Percentiles rank a stretch among this genome's conserved stretches.
Conservation (phyloP, 2,113 vertebrate species). For the Anolis carolinensis region DNA sequence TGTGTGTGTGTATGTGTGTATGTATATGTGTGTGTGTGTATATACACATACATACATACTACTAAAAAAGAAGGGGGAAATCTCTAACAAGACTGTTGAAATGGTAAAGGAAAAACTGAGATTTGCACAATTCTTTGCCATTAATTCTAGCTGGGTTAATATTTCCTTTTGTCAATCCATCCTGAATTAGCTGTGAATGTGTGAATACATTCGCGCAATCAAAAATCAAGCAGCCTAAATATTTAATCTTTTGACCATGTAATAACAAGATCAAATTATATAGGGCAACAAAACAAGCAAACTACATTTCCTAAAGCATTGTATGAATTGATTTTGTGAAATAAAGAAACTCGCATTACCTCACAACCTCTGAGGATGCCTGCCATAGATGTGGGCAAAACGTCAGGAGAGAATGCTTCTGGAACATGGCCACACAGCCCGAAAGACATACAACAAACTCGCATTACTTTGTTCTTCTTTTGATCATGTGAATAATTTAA, state of each 20-base stretch:
- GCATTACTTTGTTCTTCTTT: background rate
- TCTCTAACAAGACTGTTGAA: background rate
- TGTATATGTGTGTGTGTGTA: too few relatives aligned
- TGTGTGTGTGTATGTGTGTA: too few relatives aligned
- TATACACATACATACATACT: too few relatives aligned
- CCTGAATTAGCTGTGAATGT: background rate
- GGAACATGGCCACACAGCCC: too few relatives aligned
- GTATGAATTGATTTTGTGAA: background rate
- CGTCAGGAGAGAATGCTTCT: too few relatives aligned
- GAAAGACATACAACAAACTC: too few relatives aligned
- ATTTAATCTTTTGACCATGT: background rate
- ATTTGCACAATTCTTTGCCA: background rate
- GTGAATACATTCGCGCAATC: background rate
- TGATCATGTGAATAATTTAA: conserved; percentile 21
- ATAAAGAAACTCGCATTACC: background rate
- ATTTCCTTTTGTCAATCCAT: conserved; percentile 2
- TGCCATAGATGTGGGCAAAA: too few relatives aligned
- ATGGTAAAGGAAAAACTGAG: background rate
- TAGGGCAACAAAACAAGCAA: background rate
- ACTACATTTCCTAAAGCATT: background rate
- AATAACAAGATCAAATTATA: background rate
- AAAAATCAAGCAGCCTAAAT: background rate
- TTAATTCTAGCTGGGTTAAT: background rate
- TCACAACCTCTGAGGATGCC: too few relatives aligned
- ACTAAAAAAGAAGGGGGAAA: background rate